phyloP scores from a whole-genome alignment of 2,797 vertebrate species.

The Netta rufina region DNA sequence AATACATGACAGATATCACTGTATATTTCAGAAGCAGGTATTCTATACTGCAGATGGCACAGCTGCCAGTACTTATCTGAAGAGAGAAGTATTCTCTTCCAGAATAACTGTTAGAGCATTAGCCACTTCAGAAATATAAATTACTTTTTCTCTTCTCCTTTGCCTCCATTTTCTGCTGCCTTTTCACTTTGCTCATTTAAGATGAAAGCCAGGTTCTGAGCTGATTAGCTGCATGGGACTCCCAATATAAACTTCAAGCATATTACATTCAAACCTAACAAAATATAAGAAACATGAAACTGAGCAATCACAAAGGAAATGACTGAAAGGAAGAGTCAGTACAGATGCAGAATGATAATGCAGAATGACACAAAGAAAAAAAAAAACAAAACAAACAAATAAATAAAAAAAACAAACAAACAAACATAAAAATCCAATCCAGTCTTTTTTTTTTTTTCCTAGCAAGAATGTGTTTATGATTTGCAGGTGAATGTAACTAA shows the following conservation, averaged over 20 bases:
- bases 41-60: slow-evolving; percentile 48
- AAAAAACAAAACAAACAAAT: background rate
- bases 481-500: slow-evolving; percentile 70
- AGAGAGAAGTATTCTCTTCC: slow-evolving; percentile 61
- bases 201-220: slow-evolving; percentile 64
- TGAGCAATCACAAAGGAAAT: slow-evolving; percentile 70
- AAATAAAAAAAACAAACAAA: background rate
- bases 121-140: slow-evolving; percentile 71
- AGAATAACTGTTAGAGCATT: slow-evolving; percentile 55
- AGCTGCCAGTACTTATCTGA: slow-evolving; percentile 64
- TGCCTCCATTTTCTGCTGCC: slow-evolving; percentile 63
- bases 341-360: slow-evolving; percentile 53
- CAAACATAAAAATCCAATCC: slow-evolving; percentile 58
- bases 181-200: slow-evolving; percentile 58
- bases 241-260: slow-evolving; percentile 49
- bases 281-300: slow-evolving; percentile 65
- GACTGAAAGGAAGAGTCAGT: slow-evolving; percentile 68
- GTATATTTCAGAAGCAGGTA: slow-evolving; percentile 63
- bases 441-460: slow-evolving; percentile 14
- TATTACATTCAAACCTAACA: slow-evolving; percentile 57
- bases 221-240: slow-evolving; percentile 9
- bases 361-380: background rate
- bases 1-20: slow-evolving; percentile 45
- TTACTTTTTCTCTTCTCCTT: slow-evolving; percentile 15
- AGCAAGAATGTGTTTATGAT: slow-evolving; percentile 62